Evolutionary conservation across 2,888 invertebrate species (phyloP), one percentile per base, ranked within the genome.

Genomic region (Lagria hirta): DNA sequence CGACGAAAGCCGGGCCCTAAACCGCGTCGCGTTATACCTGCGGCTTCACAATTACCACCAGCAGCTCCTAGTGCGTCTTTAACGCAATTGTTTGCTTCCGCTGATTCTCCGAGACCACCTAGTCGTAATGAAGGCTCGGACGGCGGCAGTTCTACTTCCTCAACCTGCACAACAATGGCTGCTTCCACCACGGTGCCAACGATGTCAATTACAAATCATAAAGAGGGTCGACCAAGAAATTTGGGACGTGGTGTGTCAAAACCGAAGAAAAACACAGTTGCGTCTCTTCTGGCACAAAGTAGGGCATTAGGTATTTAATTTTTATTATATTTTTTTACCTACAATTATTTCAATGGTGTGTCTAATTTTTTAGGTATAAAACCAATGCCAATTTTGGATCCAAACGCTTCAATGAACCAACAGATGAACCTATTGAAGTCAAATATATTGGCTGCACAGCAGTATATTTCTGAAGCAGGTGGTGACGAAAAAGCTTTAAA

Each of bases 261-360:
- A 69, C 91, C 91, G 49, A 92, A 92, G 78, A 92, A 92, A 76
- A 92, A 92, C 69, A 92, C 92, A 0, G 92, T 92, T 1, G 92
- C 92, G 1, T 91, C 91, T 2, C 73, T 92, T 33, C 72, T 92
- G 52, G 91, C 91, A 0, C 91, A 91, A 73, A 89, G 89, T 64
- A 73, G 92, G 43, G 91, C 90, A 3, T 77, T 90, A 20, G 89
- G 75, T 70, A 55, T 47, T 54, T 43, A 29, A 20, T 6, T 6
- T 6, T 6, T 20, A 5, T 20, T 20, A n/a, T n/a, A 20, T 20
- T n/a, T 5, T 20, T 20, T 20, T 20, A 6, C 7, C 7, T n/a
- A 20, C 5, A 5, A 20, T n/a, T 6, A 8, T 17, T 13, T 23
- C 8, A 10, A 8, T 13, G n/a, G n/a, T n/a, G n/a, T n/a, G n/a